Conservation (phyloP, 2,797 vertebrate genomes). For the Parotocinclus haroldoi region DNA sequence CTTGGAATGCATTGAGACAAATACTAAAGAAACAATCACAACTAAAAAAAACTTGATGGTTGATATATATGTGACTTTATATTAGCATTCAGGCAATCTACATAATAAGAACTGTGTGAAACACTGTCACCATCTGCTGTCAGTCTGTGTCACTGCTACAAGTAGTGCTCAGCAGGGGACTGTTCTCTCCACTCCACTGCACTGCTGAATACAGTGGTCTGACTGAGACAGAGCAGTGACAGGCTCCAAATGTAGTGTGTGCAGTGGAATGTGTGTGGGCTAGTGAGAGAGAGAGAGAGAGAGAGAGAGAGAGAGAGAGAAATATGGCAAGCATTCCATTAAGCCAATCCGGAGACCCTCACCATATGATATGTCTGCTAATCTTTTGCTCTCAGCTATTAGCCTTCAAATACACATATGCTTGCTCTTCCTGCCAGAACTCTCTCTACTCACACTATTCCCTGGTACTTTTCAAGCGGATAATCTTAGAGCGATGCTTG, state of each 20-base stretch:
- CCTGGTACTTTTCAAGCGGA: conserved; percentile 3
- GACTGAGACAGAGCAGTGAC: conserved; percentile 44
- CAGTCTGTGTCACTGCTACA: conserved; percentile 42
- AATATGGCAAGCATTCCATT: conserved; percentile 3
- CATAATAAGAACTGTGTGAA: conserved; percentile 6
- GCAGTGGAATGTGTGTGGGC: conserved; percentile 15
- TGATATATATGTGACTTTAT: too few species aligned
- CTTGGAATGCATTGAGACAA: too few species aligned
- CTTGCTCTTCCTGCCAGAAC: conserved; percentile 21
- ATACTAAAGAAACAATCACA: too few species aligned
- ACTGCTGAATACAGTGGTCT: conserved; percentile 28
- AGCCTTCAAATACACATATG: conserved; percentile 13
- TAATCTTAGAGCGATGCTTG: not conserved
- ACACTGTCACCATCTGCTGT: conserved; percentile 58
- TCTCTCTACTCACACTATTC: not conserved
- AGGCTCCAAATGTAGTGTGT: conserved; percentile 30
- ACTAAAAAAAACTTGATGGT: too few species aligned
- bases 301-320: not conserved
- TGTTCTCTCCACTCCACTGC: conserved; percentile 26
- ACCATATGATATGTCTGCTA: conserved; percentile 26
- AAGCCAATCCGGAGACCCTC: conserved; percentile 20
- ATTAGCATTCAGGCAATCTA: conserved; percentile 15
- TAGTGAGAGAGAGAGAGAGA: conserved; percentile 3
- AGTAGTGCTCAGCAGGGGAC: not conserved
- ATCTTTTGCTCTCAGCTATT: conserved; percentile 28